Conservation (phyloP, 2,888 invertebrate species). For the Drosophila ustulata region DNA sequence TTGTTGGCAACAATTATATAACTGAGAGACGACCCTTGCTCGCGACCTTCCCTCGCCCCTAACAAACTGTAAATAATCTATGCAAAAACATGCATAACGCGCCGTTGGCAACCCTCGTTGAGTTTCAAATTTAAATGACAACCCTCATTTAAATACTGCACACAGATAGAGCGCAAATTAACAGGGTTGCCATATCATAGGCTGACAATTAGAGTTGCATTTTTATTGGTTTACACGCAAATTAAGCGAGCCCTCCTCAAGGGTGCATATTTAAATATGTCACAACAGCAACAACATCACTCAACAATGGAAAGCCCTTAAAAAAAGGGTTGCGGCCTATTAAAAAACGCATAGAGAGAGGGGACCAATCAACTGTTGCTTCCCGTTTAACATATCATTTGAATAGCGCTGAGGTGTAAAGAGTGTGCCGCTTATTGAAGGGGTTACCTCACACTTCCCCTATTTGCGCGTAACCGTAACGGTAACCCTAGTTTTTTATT, state of each 20-base stretch:
- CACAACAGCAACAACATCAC: conserved; percentile 45
- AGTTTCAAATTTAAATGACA: conserved; percentile 38
- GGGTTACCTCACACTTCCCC: conserved; percentile 25
- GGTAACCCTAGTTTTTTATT: conserved; percentile 28
- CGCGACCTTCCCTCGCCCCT: conserved; percentile 19
- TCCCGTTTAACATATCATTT: conserved; percentile 76
- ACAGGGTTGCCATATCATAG: conserved; percentile 59
- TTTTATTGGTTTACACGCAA: conserved; percentile 77
- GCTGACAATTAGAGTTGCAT: conserved; percentile 72
- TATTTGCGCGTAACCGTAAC: background rate
- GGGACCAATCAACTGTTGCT: conserved; percentile 67
- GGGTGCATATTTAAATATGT: conserved; percentile 58
- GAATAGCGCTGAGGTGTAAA: conserved; percentile 73
- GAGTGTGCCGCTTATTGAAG: conserved; percentile 39
- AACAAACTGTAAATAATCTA: conserved; percentile 76
- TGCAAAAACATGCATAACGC: conserved; percentile 74
- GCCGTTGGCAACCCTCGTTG: conserved; percentile 27
- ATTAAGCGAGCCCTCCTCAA: conserved; percentile 56
- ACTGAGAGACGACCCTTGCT: conserved; percentile 49
- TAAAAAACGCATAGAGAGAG: conserved; percentile 5
- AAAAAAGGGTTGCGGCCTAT: conserved; percentile 52
- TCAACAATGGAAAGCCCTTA: conserved; percentile 13
- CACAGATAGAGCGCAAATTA: conserved; percentile 30
- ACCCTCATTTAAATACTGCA: conserved; percentile 50
- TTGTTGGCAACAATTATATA: conserved; percentile 68